A percentile compares a stretch with the other conserved stretches of the same genome.
phyloP scores from a whole-genome alignment of 2,888 invertebrate species.

The Cerceris ruficornis region DNA sequence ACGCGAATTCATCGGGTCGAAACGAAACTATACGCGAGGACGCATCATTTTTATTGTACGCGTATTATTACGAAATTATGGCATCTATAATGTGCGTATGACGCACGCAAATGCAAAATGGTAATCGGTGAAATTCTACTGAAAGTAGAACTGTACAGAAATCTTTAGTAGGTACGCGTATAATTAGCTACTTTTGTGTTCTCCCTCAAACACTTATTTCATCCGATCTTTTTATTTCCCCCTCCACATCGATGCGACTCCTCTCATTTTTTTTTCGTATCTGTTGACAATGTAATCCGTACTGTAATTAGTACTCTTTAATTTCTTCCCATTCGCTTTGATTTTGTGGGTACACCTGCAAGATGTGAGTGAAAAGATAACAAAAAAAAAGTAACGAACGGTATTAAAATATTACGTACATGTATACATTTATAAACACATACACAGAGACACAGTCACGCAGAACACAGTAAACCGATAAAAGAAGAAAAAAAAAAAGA shows the following conservation, averaged over 20 bases:
- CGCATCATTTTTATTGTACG: neutral
- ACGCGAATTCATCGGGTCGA: slow-evolving; percentile 1
- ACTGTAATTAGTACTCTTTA: slow-evolving; percentile 49
- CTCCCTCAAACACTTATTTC: slow-evolving; percentile 19
- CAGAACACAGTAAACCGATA: no score
- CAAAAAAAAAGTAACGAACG: slow-evolving; percentile 15
- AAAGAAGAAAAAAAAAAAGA: slow-evolving; percentile 39
- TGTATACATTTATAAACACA: slow-evolving; percentile 49
- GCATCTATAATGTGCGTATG: slow-evolving; percentile 38
- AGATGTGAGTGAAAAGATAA: slow-evolving; percentile 49
- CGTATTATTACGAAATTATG: neutral
- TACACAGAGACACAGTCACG: neutral
- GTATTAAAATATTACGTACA: slow-evolving; percentile 45
- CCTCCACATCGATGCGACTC: slow-evolving; percentile 11
- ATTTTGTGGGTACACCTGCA: slow-evolving; percentile 56
- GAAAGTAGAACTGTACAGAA: slow-evolving; percentile 41
- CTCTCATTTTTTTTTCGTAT: slow-evolving; percentile 17
- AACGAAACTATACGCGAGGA: no score
- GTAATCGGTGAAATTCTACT: slow-evolving; percentile 39
- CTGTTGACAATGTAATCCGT: slow-evolving; percentile 33
- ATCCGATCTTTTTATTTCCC: neutral
- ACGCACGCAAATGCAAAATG: slow-evolving; percentile 43
- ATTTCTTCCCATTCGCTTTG: slow-evolving; percentile 33
- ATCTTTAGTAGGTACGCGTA: slow-evolving; percentile 28
- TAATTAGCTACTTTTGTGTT: slow-evolving; percentile 23